Evolutionary conservation across 2,113 vertebrate genomes (phyloP).

Genomic region (Anguilla rostrata): DNA sequence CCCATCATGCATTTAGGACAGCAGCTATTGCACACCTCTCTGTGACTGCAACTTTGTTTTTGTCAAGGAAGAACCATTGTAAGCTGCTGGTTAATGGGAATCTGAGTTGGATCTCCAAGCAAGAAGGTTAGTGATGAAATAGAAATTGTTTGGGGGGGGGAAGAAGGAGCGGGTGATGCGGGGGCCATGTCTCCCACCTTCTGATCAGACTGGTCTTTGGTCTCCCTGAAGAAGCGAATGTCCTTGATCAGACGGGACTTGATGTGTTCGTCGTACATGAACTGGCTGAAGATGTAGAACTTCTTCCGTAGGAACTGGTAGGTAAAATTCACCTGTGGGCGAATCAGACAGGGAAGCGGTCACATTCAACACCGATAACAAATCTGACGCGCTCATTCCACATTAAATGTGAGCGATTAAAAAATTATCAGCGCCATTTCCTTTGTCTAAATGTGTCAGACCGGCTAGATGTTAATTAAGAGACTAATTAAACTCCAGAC

Average conservation of each 20-base stretch:
- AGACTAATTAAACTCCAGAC: too few relatives aligned
- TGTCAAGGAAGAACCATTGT: too few relatives aligned
- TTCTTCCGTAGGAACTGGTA: constrained; percentile 98
- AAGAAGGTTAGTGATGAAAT: too few relatives aligned
- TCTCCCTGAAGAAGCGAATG: constrained; percentile 96
- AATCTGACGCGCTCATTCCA: not conserved
- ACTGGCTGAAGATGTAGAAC: constrained; percentile 99
- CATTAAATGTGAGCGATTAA: not conserved
- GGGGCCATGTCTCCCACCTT: constrained; percentile 72
- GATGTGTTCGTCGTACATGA: constrained; percentile 99
- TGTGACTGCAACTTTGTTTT: too few relatives aligned
- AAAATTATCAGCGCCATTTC: not conserved
- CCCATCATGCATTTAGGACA: not conserved
- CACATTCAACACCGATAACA: not conserved
- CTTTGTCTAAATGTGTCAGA: not conserved
- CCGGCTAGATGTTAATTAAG: not conserved
- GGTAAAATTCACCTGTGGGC: constrained; percentile 90
- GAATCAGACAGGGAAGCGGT: constrained; percentile 6
- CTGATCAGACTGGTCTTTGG: constrained; percentile 97
- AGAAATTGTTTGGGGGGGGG: too few relatives aligned
- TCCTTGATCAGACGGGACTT: constrained; percentile 98
- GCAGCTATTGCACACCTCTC: too few relatives aligned
- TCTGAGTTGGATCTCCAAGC: not conserved
- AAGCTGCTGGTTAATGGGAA: too few relatives aligned
- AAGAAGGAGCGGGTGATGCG: too few relatives aligned